phyloP scores from a whole-genome alignment of 1,140 invertebrate genomes.

The Aphis craccivora region DNA sequence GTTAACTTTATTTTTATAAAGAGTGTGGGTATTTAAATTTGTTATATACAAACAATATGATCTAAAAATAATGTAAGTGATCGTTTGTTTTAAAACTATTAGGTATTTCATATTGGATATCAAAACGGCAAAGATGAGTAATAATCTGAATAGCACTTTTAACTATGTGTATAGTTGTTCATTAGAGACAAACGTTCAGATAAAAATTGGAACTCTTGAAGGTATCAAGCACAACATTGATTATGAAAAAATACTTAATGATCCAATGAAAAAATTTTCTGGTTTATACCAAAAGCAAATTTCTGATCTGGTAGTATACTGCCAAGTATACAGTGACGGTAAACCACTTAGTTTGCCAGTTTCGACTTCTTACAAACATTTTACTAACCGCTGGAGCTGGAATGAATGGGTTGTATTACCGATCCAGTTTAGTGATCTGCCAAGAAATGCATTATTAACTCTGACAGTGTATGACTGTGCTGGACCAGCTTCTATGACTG shows the following conservation, averaged over 20 bases:
- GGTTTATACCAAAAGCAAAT: conserved; percentile 82
- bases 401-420: conserved; percentile 97
- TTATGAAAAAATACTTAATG: conserved; percentile 84
- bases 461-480: conserved; percentile 94
- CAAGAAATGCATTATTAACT: conserved; percentile 86
- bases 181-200: conserved; percentile 83
- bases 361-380: conserved; percentile 91
- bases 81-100: background rate
- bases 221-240: conserved; percentile 85
- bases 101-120: background rate
- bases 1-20: background rate
- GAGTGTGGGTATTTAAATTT: background rate
- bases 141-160: conserved; percentile 66
- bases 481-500: conserved; percentile 80
- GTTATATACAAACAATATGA: background rate
- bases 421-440: conserved; percentile 90
- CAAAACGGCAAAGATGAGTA: background rate
- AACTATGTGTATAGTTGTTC: conserved; percentile 91
- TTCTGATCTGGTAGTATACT: conserved; percentile 86
- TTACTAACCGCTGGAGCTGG: conserved; percentile 94
- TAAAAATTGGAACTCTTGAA: conserved; percentile 96
- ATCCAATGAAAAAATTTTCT: conserved; percentile 91
- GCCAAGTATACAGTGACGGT: conserved; percentile 87
- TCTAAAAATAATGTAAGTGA: background rate
- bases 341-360: conserved; percentile 86